A percentile compares a stretch with the other conserved stretches of the same genome.
Evolutionary conservation across 2,797 vertebrate species (phyloP).

Genomic region (Darevskia nairensis): DNA sequence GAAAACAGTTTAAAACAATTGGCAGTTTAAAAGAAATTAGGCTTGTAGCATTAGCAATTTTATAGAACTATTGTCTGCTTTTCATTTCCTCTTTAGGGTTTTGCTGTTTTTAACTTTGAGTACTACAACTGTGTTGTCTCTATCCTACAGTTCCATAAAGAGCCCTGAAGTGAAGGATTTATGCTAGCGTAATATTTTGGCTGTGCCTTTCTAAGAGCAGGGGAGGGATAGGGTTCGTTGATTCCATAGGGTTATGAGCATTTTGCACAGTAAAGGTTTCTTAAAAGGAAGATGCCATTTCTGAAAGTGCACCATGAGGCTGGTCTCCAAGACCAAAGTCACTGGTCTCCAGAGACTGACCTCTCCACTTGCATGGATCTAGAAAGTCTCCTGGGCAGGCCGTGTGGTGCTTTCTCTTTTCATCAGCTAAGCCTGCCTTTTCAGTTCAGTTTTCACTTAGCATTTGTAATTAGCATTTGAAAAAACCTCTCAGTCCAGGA

Average conservation of each 20-base stretch:
- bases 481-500: not conserved
- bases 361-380: not conserved
- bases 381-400: not conserved
- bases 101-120: not conserved
- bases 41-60: not conserved
- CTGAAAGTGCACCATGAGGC: not conserved
- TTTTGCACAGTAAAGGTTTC: not conserved
- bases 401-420: conserved; percentile 17
- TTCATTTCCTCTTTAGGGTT: not conserved
- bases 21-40: no score
- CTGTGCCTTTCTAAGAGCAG: not conserved
- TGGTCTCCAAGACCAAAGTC: not conserved
- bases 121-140: not conserved
- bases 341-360: not conserved
- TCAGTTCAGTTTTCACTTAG: not conserved
- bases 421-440: conserved; percentile 1
- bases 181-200: not conserved
- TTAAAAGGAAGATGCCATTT: conserved; percentile 23
- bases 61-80: not conserved
- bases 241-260: not conserved
- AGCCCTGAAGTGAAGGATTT: not conserved
- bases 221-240: not conserved
- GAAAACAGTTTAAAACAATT: no score
- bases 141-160: not conserved
- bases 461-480: conserved; percentile 23